These are phyloP conservation scores for Neria commutata DNA, from an alignment of 2,888 invertebrate species.

Conservation along the genomic window DNA sequence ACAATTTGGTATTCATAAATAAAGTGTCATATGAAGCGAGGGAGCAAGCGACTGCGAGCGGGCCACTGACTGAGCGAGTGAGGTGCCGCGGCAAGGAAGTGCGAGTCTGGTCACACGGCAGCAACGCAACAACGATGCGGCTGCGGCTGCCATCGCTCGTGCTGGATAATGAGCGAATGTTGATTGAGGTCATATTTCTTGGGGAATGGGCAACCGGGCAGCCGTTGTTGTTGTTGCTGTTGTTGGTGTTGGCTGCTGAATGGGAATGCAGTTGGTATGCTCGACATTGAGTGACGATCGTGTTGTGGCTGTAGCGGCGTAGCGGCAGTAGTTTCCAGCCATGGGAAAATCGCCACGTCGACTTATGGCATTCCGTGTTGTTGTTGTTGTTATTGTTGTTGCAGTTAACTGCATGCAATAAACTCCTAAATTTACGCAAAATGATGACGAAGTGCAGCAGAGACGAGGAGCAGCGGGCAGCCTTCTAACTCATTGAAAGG, in stretches of 20 bases:
- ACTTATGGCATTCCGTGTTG: not conserved
- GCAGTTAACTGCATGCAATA: not conserved
- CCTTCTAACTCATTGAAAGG: too few relatives aligned
- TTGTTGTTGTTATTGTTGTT: constrained; percentile 16
- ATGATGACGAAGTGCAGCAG: constrained; percentile 22
- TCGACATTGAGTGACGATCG: not conserved
- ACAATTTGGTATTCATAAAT: constrained; percentile 63
- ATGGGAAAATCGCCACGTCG: not conserved
- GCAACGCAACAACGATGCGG: not conserved
- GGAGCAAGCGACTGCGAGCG: constrained; percentile 21
- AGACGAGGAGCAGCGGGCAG: too few relatives aligned
- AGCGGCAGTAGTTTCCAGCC: not conserved
- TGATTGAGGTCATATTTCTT: constrained; percentile 60
- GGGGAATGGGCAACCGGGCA: constrained; percentile 25
- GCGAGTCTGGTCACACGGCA: not conserved
- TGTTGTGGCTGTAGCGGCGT: not conserved
- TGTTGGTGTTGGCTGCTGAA: not conserved
- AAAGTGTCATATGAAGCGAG: constrained; percentile 49
- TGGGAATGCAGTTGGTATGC: too few relatives aligned
- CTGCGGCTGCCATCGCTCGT: constrained; percentile 14
- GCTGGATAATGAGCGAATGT: constrained; percentile 57
- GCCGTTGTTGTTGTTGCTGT: not conserved
- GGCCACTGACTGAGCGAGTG: not conserved
- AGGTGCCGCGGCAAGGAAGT: not conserved
- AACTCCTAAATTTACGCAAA: constrained; percentile 7